Evolutionary conservation across 1,140 invertebrate species (phyloP).

Genomic region (Limonius californicus): DNA sequence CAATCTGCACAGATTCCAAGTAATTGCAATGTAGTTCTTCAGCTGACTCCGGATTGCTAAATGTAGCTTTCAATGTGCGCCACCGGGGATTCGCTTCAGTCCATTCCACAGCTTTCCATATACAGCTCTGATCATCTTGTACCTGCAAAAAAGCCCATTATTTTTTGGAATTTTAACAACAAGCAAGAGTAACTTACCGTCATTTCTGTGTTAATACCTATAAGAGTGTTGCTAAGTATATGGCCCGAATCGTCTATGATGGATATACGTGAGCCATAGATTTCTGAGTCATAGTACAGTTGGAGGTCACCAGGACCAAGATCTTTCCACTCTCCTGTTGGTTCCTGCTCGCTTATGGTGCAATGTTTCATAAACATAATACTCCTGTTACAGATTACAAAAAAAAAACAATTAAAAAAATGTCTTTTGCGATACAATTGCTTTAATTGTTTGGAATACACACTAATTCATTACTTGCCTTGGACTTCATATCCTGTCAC

Average conservation of each 20-base stretch:
- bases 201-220: constrained; percentile 40
- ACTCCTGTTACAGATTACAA: constrained; percentile 17
- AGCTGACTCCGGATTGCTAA: constrained; percentile 31
- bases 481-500: too few relatives aligned
- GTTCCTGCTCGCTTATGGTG: constrained; percentile 33
- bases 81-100: constrained; percentile 23
- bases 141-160: neutral
- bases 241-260: constrained; percentile 31
- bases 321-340: constrained; percentile 30
- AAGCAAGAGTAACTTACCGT: constrained; percentile 32
- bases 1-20: constrained; percentile 39
- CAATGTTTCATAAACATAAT: constrained; percentile 32
- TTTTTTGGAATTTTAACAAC: too few relatives aligned
- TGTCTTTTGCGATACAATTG: too few relatives aligned
- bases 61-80: constrained; percentile 36
- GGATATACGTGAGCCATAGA: constrained; percentile 36
- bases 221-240: constrained; percentile 37
- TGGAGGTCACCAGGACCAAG: constrained; percentile 34
- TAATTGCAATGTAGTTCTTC: constrained; percentile 39
- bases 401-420: too few relatives aligned
- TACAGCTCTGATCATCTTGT: constrained; percentile 33
- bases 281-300: constrained; percentile 40
- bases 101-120: constrained; percentile 41
- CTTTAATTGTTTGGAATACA: too few relatives aligned
- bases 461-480: too few relatives aligned